Conservation (phyloP, 92 coral and sea anemone species). For the Palythoa caribaeorum region DNA sequence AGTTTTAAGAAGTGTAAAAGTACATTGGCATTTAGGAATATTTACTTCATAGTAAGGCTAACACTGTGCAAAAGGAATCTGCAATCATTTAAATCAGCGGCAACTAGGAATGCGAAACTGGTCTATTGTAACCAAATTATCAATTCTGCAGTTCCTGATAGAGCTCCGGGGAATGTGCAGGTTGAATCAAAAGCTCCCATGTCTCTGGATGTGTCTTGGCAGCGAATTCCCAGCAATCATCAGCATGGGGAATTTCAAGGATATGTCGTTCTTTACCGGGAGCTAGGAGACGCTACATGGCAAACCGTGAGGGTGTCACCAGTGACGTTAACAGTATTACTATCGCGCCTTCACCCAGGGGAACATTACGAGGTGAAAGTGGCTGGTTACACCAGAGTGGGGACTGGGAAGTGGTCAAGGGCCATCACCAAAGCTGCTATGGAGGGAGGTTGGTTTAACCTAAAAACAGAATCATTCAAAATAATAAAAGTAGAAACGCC, state of each 20-base stretch:
- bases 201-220: constrained; percentile 71
- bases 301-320: constrained; percentile 27
- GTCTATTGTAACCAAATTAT: no score
- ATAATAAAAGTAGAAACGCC: neutral
- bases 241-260: constrained; percentile 71
- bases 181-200: constrained; percentile 59
- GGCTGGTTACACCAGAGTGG: constrained; percentile 70
- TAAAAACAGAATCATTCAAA: neutral
- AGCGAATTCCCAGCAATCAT: constrained; percentile 64
- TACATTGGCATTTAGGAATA: no score
- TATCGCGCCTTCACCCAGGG: constrained; percentile 60
- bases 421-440: constrained; percentile 26
- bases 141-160: constrained; percentile 65
- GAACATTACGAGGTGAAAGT: constrained; percentile 58
- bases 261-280: constrained; percentile 64
- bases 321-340: neutral
- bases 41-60: no score
- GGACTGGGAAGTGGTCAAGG: constrained; percentile 61
- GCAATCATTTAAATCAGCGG: no score
- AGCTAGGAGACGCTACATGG: constrained; percentile 24
- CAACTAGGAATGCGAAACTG: no score
- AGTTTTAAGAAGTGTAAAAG: no score
- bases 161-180: constrained; percentile 70
- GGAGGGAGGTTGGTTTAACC: constrained; percentile 73
- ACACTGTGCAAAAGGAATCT: no score